Evolutionary conservation across 2,888 invertebrate species (phyloP).

Genomic region (Crepidodera aurea): DNA sequence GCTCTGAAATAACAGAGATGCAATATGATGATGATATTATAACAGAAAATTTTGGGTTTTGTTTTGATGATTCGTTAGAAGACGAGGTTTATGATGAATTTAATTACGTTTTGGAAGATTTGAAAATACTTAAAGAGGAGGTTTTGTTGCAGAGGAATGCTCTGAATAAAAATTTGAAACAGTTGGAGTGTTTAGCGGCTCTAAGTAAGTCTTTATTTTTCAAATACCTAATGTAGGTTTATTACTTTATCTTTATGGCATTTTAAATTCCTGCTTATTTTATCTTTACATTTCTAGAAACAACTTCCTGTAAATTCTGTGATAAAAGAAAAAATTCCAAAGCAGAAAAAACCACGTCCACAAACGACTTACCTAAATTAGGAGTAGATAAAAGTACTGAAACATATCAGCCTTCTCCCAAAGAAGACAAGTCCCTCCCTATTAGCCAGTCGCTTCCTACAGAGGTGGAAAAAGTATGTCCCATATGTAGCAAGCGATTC

Average conservation of each 20-base stretch:
- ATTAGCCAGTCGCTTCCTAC: slow-evolving; percentile 20
- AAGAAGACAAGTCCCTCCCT: slow-evolving; percentile 31
- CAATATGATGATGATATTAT: slow-evolving; percentile 67
- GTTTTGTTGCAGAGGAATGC: slow-evolving; percentile 63
- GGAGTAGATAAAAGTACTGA: slow-evolving; percentile 46
- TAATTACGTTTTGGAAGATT: slow-evolving; percentile 69
- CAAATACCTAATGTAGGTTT: no score
- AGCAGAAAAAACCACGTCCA: slow-evolving; percentile 44
- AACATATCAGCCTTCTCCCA: slow-evolving; percentile 24
- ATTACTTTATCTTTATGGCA: no score
- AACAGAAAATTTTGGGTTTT: slow-evolving; percentile 70
- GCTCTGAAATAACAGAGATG: slow-evolving; percentile 72
- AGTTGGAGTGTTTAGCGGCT: slow-evolving; percentile 12
- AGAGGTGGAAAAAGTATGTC: slow-evolving; percentile 70
- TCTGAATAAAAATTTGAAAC: slow-evolving; percentile 62
- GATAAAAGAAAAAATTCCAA: slow-evolving; percentile 35
- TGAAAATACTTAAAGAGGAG: slow-evolving; percentile 68
- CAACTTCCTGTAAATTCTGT: slow-evolving; percentile 39
- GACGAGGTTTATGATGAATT: slow-evolving; percentile 71
- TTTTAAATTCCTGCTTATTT: no score
- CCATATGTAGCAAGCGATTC: slow-evolving; percentile 76
- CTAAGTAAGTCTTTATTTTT: slow-evolving; percentile 23
- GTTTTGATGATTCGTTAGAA: slow-evolving; percentile 69
- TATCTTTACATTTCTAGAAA: no score
- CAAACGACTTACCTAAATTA: slow-evolving; percentile 39